These are phyloP conservation scores for Prionailurus bengalensis DNA, from an alignment of 2,113 vertebrate species.

Conservation along the genomic window DNA sequence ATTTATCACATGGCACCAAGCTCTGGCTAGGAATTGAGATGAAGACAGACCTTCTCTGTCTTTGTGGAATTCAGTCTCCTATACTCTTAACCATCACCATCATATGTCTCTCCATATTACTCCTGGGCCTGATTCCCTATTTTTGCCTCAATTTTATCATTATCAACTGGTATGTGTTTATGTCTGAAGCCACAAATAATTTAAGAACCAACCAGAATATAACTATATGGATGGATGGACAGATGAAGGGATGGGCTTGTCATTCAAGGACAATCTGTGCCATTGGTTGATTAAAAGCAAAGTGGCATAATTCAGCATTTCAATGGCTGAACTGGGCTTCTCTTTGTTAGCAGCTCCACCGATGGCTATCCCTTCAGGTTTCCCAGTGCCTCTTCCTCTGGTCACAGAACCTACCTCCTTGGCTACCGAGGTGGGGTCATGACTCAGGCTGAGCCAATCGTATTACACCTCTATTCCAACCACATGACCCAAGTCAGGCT, in stretches of 20 bases:
- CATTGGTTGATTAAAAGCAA: neutral
- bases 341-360: neutral
- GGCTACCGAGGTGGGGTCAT: neutral
- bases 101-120: neutral
- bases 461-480: neutral
- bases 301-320: conserved; percentile 5
- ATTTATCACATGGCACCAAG: neutral
- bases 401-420: neutral
- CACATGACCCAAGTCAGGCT: neutral
- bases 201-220: conserved; percentile 2
- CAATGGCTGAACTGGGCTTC: neutral
- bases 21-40: neutral
- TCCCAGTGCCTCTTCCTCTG: neutral
- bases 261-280: neutral
- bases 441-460: neutral
- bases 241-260: neutral
- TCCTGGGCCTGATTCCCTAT: neutral
- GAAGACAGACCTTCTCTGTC: neutral
- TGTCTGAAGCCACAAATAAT: conserved; percentile 33
- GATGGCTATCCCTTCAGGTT: neutral
- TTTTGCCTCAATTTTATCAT: neutral
- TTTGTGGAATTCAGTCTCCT: neutral
- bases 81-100: neutral
- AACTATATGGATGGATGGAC: neutral
- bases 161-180: neutral